A percentile compares a stretch with the other conserved stretches of the same genome.
Evolutionary conservation across 2,888 invertebrate genomes (phyloP).

Genomic region (Andrena bucephala): DNA sequence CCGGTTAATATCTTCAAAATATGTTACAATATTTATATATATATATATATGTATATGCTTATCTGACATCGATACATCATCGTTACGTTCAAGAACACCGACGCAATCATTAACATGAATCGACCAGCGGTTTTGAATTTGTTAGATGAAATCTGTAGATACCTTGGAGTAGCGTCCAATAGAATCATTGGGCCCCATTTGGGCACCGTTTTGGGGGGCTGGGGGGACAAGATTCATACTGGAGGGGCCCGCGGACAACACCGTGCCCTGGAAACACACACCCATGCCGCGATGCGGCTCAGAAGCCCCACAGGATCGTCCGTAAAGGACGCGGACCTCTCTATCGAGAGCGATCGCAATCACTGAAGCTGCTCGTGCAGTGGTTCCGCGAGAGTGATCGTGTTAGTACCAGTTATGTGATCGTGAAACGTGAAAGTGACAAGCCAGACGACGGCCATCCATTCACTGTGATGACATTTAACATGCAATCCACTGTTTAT

Average conservation of each 20-base stretch:
- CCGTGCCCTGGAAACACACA: conserved; percentile 77
- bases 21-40: conserved; percentile 45
- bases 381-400: conserved; percentile 43
- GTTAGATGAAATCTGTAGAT: conserved; percentile 72
- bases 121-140: conserved; percentile 26
- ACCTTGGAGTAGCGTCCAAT: conserved; percentile 77
- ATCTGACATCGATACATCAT: conserved; percentile 13
- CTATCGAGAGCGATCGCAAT: conserved; percentile 38
- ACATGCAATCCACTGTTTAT: conserved; percentile 58
- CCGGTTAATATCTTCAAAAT: conserved; percentile 42
- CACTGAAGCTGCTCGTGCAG: conserved; percentile 51
- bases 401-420: conserved; percentile 71
- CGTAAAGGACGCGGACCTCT: conserved; percentile 40
- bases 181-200: conserved; percentile 76
- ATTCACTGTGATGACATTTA: conserved; percentile 55
- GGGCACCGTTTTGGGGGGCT: conserved; percentile 75
- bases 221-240: conserved; percentile 76
- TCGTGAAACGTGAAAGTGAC: conserved; percentile 59
- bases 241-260: conserved; percentile 75
- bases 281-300: conserved; percentile 74
- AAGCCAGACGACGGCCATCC: conserved; percentile 41
- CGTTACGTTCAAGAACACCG: conserved; percentile 6
- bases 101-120: conserved; percentile 13
- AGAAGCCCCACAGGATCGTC: conserved; percentile 66
- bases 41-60: conserved; percentile 6